Evolutionary conservation across 35 echinoderm and acorn worm genomes (phyloP).

Genomic region (Holothuria glaberrima): DNA sequence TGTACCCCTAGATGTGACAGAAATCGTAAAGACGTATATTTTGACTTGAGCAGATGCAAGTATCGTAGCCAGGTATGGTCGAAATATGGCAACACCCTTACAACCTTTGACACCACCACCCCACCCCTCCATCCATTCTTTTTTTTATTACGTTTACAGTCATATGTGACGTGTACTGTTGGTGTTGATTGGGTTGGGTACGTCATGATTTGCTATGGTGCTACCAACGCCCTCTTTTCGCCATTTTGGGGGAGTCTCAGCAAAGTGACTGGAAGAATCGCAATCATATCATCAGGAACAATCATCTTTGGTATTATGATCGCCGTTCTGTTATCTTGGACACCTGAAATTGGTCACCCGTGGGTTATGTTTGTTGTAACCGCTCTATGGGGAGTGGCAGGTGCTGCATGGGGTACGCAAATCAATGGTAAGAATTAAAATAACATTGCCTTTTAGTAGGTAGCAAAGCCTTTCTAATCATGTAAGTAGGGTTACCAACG

Average conservation of each 20-base stretch:
- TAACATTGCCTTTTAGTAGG: too few relatives aligned
- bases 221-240: conserved; percentile 82
- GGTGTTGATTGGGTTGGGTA: conserved; percentile 96
- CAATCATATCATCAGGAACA: conserved; percentile 73
- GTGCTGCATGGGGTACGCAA: conserved; percentile 96
- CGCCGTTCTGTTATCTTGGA: conserved; percentile 68
- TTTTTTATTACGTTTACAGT: conserved; percentile 49
- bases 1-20: too few relatives aligned
- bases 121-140: too few relatives aligned
- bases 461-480: too few relatives aligned
- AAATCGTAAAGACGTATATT: too few relatives aligned
- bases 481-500: too few relatives aligned
- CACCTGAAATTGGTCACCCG: conserved; percentile 48
- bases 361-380: conserved; percentile 82
- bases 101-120: too few relatives aligned
- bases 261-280: conserved; percentile 74
- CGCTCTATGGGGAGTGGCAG: conserved; percentile 80
- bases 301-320: conserved; percentile 61
- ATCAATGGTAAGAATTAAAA: conserved; percentile 70
- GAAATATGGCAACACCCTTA: too few relatives aligned
- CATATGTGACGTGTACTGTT: conserved; percentile 84
- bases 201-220: conserved; percentile 96
- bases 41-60: too few relatives aligned
- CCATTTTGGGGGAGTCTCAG: conserved; percentile 63
- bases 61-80: too few relatives aligned